Percentiles rank a stretch among this genome's conserved stretches.
Conservation (phyloP, 2,113 vertebrate genomes). For the Eubucco bourcierii region DNA sequence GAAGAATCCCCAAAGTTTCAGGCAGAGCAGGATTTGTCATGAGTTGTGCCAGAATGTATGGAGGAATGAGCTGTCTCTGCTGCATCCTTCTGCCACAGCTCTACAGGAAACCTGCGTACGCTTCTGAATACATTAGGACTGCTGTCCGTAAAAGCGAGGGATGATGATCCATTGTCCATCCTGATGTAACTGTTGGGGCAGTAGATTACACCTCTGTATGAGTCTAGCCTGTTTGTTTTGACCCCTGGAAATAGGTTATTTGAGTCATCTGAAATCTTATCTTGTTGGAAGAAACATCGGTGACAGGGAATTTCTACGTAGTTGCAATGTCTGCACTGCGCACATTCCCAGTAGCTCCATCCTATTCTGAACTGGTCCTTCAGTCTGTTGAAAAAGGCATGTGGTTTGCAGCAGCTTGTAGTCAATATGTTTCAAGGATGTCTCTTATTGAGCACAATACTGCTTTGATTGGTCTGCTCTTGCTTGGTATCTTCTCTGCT, state of each 20-base stretch:
- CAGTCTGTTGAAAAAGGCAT: conserved; percentile 37
- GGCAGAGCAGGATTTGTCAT: not conserved
- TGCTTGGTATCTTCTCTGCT: conserved; percentile 49
- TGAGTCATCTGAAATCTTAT: not conserved
- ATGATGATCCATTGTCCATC: not conserved
- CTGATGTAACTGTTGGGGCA: not conserved
- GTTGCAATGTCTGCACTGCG: not conserved
- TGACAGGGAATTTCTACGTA: not conserved
- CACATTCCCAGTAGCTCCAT: not conserved
- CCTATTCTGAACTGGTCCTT: not conserved
- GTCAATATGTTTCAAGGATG: conserved; percentile 20
- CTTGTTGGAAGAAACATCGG: not conserved
- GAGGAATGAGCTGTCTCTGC: not conserved
- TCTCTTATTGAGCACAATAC: conserved; percentile 23
- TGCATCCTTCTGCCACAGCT: accelerated
- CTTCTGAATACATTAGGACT: not conserved
- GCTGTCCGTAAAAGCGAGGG: not conserved
- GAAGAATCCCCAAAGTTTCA: not conserved
- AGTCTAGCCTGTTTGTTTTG: not conserved
- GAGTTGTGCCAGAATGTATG: accelerated
- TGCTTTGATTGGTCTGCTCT: conserved; percentile 40
- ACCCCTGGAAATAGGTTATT: not conserved
- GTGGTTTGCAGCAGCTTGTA: conserved; percentile 30
- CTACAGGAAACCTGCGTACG: not conserved
- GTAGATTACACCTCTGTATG: not conserved